Evolutionary conservation across 2,888 invertebrate genomes (phyloP).

Genomic region (Hyalella azteca): DNA sequence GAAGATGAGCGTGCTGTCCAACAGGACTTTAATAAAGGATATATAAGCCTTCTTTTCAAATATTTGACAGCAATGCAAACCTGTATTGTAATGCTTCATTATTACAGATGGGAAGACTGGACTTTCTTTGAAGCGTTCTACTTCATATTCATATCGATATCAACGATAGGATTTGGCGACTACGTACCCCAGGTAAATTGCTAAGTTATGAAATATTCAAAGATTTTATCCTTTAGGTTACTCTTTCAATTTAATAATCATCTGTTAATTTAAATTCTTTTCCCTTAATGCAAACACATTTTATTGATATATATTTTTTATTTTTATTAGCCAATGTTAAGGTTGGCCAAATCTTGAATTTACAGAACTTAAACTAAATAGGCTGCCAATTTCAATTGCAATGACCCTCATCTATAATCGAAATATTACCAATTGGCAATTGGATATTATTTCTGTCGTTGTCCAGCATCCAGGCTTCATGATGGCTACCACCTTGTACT

Average conservation of each 20-base stretch:
- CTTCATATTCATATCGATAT: conserved; percentile 95
- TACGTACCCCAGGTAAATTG: conserved; percentile 79
- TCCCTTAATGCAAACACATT: background rate
- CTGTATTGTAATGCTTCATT: too few relatives aligned
- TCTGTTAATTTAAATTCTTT: background rate
- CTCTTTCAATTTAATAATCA: background rate
- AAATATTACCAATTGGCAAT: too few relatives aligned
- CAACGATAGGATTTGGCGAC: conserved; percentile 96
- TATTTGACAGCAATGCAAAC: too few relatives aligned
- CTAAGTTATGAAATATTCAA: background rate
- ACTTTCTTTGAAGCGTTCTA: conserved; percentile 92
- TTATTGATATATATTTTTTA: background rate
- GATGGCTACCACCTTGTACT: conserved; percentile 89
- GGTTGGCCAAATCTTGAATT: too few relatives aligned
- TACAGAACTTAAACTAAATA: too few relatives aligned
- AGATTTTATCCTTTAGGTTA: background rate
- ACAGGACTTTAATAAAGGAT: too few relatives aligned
- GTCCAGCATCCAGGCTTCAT: conserved; percentile 81
- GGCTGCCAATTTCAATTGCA: too few relatives aligned
- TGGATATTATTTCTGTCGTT: too few relatives aligned
- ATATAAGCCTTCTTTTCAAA: too few relatives aligned
- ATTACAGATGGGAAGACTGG: conserved; percentile 72
- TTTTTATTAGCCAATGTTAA: background rate
- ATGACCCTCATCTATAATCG: too few relatives aligned
- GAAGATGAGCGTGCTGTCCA: too few relatives aligned